Percentiles rank a stretch among this genome's conserved stretches.
These are phyloP conservation scores for Rhyacophila evoluta DNA, from an alignment of 2,888 invertebrate genomes.

Conservation along the genomic window DNA sequence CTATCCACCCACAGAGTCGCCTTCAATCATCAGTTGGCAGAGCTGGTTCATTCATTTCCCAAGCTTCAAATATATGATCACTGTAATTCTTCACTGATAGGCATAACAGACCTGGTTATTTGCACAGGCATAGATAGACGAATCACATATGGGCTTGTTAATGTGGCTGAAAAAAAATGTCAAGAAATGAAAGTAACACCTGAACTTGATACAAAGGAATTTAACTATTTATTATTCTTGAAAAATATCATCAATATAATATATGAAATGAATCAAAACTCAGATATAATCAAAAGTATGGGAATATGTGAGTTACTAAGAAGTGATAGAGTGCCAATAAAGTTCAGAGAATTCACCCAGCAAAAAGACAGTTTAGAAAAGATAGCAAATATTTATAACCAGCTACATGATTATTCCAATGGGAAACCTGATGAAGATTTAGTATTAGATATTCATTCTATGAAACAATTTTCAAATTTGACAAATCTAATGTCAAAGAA, in stretches of 20 bases:
- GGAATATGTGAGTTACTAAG: slow-evolving; percentile 45
- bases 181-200: slow-evolving; percentile 67
- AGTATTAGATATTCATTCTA: not conserved
- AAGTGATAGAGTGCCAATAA: slow-evolving; percentile 63
- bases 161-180: slow-evolving; percentile 67
- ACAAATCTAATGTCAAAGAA: slow-evolving; percentile 30
- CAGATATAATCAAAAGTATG: slow-evolving; percentile 59
- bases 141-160: slow-evolving; percentile 68
- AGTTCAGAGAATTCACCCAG: slow-evolving; percentile 65
- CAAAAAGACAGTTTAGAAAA: slow-evolving; percentile 35
- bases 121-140: slow-evolving; percentile 68
- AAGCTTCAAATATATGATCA: slow-evolving; percentile 67
- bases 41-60: slow-evolving; percentile 65
- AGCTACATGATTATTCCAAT: not conserved
- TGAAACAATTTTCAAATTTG: slow-evolving; percentile 2
- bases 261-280: slow-evolving; percentile 67
- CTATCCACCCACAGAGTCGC: slow-evolving; percentile 66
- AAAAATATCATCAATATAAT: slow-evolving; percentile 68
- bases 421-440: not conserved
- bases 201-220: slow-evolving; percentile 53
- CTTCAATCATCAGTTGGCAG: slow-evolving; percentile 67
- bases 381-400: not conserved
- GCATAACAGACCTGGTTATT: slow-evolving; percentile 66
- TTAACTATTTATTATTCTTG: slow-evolving; percentile 58
- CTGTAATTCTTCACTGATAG: slow-evolving; percentile 67